Base-by-base conservation (phyloP, 2,113 vertebrate genomes). In the Xiphophorus hellerii region DNA sequence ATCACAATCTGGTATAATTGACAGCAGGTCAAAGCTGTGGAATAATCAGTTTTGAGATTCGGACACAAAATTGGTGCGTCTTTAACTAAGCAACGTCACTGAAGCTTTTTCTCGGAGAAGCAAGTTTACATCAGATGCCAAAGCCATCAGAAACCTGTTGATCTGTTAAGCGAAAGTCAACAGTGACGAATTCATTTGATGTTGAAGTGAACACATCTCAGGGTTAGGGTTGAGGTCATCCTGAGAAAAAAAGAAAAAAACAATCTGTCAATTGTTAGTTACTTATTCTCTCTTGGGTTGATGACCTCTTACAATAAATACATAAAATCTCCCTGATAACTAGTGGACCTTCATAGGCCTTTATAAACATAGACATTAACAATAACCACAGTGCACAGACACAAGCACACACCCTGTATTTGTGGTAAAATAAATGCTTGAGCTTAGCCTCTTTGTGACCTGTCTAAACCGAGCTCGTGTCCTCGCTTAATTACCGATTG, bases 331-430 rank as follows among this genome's bases (percentile, higher is more conserved):
- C 7, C 73, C 44, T 4, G 30, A 60, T 37, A 71, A 72, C 61
- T 70, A 75, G 73, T 62, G 80, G 71, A 67, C 68, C 73, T 73
- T 69, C 35, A 31, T 71, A 76, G 66, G 70, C 77, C 67, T 30
- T 79, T 69, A 62, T 75, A 78, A 90, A 81, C 78, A 89, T 30
- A 84, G 84, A 78, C 78, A 80, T 89, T 91, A 85, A 42, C 73
- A 65, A 37, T 82, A 84, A 86, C 85, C 66, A 81, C 76, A 85
- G 73, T 37, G 54, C 64, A 68, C 72, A 66, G 35, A 3, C 76
- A 81, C n/a, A 70, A 58, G 51, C 62, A 35, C 75, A 74, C 75
- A 76, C 84, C 71, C 77, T 71, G 82, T 88, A 64, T 75, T 89
- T 84, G 68, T 30, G 37, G 48, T 64, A 63, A 58, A 70, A 69